Evolutionary conservation across 2,797 vertebrate species (phyloP).

Genomic region (Sylvia borin): DNA sequence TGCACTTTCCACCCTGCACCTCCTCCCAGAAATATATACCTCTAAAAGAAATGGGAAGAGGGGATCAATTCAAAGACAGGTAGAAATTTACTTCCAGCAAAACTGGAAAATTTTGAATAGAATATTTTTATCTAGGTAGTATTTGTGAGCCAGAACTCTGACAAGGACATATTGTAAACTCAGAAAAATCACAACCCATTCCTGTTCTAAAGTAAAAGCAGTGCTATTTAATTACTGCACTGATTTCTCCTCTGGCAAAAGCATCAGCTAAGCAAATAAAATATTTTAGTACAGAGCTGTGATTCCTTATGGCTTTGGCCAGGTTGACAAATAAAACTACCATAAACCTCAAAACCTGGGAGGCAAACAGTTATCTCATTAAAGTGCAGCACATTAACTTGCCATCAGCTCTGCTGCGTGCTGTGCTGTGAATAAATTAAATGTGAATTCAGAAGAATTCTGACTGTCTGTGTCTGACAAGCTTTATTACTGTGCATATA

Average conservation of each 20-base stretch:
- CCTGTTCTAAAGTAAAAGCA: not conserved
- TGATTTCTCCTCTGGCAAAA: not conserved
- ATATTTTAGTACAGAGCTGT: slow-evolving; percentile 26
- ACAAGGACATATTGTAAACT: slow-evolving; percentile 1
- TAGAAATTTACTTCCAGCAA: slow-evolving; percentile 5
- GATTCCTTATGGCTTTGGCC: slow-evolving; percentile 42
- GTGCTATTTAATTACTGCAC: slow-evolving; percentile 38
- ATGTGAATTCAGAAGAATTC: slow-evolving; percentile 61
- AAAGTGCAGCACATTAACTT: slow-evolving; percentile 73
- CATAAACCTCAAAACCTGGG: slow-evolving; percentile 55
- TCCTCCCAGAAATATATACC: not conserved
- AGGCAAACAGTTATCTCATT: slow-evolving; percentile 72
- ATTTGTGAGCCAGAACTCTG: not conserved
- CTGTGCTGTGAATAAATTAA: slow-evolving; percentile 74
- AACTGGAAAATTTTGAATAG: not conserved
- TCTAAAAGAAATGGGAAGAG: not conserved
- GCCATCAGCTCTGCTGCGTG: slow-evolving; percentile 52
- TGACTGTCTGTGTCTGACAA: slow-evolving; percentile 48
- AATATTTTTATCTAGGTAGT: not conserved
- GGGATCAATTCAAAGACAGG: not conserved
- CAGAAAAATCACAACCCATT: not conserved
- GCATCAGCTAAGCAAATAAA: slow-evolving; percentile 34
- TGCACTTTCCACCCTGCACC: not conserved
- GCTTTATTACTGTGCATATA: slow-evolving; percentile 27
- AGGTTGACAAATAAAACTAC: slow-evolving; percentile 68